These are phyloP conservation scores for Aspidiotus destructor DNA, from an alignment of 2,888 invertebrate species.

Conservation along the genomic window DNA sequence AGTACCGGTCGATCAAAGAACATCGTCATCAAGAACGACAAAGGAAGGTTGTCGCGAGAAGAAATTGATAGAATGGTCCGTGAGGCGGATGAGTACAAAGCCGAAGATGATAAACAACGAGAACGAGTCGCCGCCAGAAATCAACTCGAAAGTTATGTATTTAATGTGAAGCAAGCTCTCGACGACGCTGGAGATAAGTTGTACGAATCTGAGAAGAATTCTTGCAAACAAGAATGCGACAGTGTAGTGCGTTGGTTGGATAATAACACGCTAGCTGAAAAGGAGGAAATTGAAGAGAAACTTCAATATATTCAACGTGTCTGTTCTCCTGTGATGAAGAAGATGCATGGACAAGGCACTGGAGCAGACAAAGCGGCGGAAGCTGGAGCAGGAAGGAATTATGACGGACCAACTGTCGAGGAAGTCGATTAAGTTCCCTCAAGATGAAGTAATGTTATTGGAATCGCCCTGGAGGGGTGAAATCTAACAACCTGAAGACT, in stretches of 20 bases:
- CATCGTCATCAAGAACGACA: constrained; percentile 74
- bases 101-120: constrained; percentile 60
- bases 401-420: constrained; percentile 32
- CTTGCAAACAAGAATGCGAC: constrained; percentile 40
- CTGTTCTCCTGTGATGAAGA: constrained; percentile 43
- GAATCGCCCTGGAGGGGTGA: no score
- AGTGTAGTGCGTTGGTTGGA: constrained; percentile 42
- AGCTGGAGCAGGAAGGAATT: constrained; percentile 16
- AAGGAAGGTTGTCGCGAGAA: constrained; percentile 66
- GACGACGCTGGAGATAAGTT: constrained; percentile 42
- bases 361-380: constrained; percentile 12
- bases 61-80: constrained; percentile 45
- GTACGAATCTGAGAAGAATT: constrained; percentile 42
- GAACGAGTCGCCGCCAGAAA: constrained; percentile 47
- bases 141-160: constrained; percentile 42
- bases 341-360: constrained; percentile 37
- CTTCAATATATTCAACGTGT: constrained; percentile 43
- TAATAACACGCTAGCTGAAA: constrained; percentile 45
- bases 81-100: constrained; percentile 63
- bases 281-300: constrained; percentile 44
- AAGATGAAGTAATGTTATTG: no score
- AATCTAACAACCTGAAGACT: no score
- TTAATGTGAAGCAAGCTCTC: constrained; percentile 41
- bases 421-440: constrained; percentile 30
- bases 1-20: constrained; percentile 61